Conservation (phyloP, 2,888 invertebrate species). For the Drosophila macrospina region DNA sequence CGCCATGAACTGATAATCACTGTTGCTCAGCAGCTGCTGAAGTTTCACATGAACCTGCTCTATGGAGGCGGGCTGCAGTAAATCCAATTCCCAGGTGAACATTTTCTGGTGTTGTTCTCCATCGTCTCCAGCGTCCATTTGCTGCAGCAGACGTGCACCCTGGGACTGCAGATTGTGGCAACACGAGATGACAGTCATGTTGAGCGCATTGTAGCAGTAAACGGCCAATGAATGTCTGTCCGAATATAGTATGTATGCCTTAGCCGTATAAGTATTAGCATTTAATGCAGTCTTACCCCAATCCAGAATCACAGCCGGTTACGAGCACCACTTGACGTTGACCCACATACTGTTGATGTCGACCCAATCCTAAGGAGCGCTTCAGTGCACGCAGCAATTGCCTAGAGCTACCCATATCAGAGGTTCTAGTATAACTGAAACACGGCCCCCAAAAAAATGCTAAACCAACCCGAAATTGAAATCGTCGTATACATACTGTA, state of each 20-base stretch:
- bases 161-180: constrained; percentile 88
- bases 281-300: constrained; percentile 87
- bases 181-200: constrained; percentile 91
- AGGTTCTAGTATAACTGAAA: constrained; percentile 59
- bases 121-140: constrained; percentile 53
- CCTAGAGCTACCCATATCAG: constrained; percentile 57
- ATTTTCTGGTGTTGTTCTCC: constrained; percentile 81
- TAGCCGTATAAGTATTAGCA: too few relatives aligned
- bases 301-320: constrained; percentile 94
- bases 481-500: constrained; percentile 13
- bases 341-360: constrained; percentile 63
- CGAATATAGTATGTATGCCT: neutral
- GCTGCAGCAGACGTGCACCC: constrained; percentile 87
- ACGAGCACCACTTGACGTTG: constrained; percentile 88
- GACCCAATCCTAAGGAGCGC: constrained; percentile 58
- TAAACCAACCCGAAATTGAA: constrained; percentile 57
- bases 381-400: constrained; percentile 59
- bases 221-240: constrained; percentile 82
- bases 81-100: constrained; percentile 88
- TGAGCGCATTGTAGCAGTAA: constrained; percentile 81
- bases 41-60: constrained; percentile 63
- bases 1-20: constrained; percentile 87
- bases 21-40: constrained; percentile 58
- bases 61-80: constrained; percentile 88
- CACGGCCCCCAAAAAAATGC: constrained; percentile 40